phyloP scores from a whole-genome alignment of 2,888 invertebrate genomes.

The Auanema sp. region DNA sequence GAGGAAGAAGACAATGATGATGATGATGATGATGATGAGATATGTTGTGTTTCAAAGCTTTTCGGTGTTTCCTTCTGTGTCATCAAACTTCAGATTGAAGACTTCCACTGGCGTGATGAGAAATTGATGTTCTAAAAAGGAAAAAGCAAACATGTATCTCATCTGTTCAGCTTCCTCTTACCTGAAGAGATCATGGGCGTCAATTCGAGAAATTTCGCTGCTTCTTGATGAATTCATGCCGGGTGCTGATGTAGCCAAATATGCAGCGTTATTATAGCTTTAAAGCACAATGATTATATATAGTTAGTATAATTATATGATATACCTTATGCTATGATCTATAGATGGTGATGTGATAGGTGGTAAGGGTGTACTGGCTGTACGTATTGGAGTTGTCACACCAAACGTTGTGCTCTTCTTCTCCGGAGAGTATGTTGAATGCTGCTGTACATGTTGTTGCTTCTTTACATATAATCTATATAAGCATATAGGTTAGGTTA shows the following conservation, averaged over 20 bases:
- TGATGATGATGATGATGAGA: too few relatives aligned
- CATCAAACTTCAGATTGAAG: conserved; percentile 43
- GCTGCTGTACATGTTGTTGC: conserved; percentile 27
- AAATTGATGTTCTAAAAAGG: conserved; percentile 29
- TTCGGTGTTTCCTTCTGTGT: not conserved
- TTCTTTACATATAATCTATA: conserved; percentile 47
- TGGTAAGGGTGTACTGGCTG: conserved; percentile 35
- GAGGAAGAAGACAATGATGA: too few relatives aligned
- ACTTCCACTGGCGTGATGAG: conserved; percentile 37
- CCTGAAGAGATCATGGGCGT: conserved; percentile 52
- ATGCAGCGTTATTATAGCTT: conserved; percentile 63
- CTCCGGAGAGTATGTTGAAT: conserved; percentile 26
- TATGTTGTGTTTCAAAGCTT: too few relatives aligned
- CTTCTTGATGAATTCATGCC: conserved; percentile 47
- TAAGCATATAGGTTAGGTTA: not conserved
- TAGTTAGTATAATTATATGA: conserved; percentile 1
- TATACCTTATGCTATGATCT: conserved; percentile 59
- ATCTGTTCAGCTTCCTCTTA: conserved; percentile 17
- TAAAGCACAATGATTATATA: conserved; percentile 21
- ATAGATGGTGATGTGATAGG: conserved; percentile 52
- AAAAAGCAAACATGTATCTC: not conserved
- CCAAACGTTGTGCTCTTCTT: conserved; percentile 44
- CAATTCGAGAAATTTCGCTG: conserved; percentile 57
- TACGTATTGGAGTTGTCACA: conserved; percentile 17
- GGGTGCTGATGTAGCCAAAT: conserved; percentile 53